Evolutionary conservation across 2,113 vertebrate species (phyloP).

Genomic region (Lasiurus cinereus): DNA sequence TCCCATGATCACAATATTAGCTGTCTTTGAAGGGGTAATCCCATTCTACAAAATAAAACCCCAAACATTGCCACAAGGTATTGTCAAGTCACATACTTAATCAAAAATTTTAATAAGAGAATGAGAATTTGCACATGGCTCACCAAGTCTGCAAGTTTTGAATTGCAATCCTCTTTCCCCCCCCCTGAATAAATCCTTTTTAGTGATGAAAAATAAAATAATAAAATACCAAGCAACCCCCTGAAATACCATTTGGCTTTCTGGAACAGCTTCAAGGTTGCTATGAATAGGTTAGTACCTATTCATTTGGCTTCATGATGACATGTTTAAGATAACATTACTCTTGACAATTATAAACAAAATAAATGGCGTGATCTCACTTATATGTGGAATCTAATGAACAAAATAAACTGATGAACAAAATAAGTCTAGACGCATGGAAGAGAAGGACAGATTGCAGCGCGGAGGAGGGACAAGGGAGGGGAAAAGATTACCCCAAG

Average conservation of each 20-base stretch:
- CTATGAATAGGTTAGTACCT: background rate
- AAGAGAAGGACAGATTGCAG: too few species aligned
- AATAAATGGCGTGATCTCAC: background rate
- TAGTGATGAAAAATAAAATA: background rate
- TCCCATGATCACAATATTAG: background rate
- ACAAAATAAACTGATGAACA: too few species aligned
- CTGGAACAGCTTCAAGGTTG: background rate
- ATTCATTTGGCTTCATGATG: background rate
- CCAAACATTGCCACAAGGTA: background rate
- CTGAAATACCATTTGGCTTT: background rate
- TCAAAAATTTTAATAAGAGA: background rate
- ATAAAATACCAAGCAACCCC: background rate
- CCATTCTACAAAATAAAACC: slow-evolving; percentile 35
- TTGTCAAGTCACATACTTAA: background rate
- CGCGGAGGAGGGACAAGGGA: too few species aligned
- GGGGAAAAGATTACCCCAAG: too few species aligned
- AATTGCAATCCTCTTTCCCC: too few species aligned
- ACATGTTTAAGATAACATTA: background rate
- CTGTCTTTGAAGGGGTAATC: background rate
- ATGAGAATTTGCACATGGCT: too few species aligned
- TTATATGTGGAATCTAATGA: too few species aligned
- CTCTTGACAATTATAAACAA: background rate
- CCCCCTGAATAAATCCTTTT: too few species aligned
- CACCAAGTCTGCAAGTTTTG: too few species aligned
- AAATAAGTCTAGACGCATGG: too few species aligned